Evolutionary conservation across 2,888 invertebrate species (phyloP).

Genomic region (Molanna angustata): DNA sequence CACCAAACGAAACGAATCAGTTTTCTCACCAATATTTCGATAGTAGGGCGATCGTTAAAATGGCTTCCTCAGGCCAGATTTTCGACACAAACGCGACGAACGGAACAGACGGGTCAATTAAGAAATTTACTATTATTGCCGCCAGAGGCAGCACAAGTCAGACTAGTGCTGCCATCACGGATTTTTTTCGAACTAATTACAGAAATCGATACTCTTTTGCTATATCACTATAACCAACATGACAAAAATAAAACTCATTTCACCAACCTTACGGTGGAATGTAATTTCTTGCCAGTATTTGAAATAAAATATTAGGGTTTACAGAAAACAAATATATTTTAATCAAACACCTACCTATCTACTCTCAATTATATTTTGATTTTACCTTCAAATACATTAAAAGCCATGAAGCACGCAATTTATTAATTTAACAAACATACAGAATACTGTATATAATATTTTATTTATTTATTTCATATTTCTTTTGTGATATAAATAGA

Average conservation of each 20-base stretch:
- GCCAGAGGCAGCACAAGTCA: conserved; percentile 23
- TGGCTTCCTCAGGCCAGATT: conserved; percentile 28
- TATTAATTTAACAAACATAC: too few relatives aligned
- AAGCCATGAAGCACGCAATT: too few relatives aligned
- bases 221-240: conserved; percentile 11
- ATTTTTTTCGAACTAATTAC: conserved; percentile 11
- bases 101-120: conserved; percentile 28
- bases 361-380: too few relatives aligned
- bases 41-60: conserved; percentile 22
- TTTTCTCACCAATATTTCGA: conserved; percentile 11
- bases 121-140: conserved; percentile 18
- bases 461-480: too few relatives aligned
- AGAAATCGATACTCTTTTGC: conserved; percentile 21
- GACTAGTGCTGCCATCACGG: conserved; percentile 24
- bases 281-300: too few relatives aligned
- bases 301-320: too few relatives aligned
- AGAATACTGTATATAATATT: too few relatives aligned
- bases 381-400: too few relatives aligned
- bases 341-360: too few relatives aligned
- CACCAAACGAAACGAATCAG: conserved; percentile 18
- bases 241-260: neutral
- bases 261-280: too few relatives aligned
- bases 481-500: too few relatives aligned
- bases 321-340: too few relatives aligned
- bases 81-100: conserved; percentile 26